A percentile compares a stretch with the other conserved stretches of the same genome.
These are phyloP conservation scores for Polyergus mexicanus DNA, from an alignment of 1,140 invertebrate genomes.

Conservation along the genomic window DNA sequence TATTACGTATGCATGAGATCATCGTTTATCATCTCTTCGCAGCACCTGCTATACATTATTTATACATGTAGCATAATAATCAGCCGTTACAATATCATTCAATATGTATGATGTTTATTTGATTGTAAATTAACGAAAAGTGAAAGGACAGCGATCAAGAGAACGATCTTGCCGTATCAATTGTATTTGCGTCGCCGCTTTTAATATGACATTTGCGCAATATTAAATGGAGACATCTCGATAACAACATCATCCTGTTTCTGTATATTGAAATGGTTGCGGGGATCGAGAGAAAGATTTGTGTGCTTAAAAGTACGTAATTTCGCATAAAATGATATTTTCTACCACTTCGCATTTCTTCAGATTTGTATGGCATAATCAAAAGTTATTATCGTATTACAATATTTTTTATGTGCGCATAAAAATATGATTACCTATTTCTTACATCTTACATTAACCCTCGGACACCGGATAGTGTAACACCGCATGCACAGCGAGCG, in stretches of 20 bases:
- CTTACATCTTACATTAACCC: no score
- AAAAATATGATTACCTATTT: no score
- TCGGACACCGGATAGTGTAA: no score
- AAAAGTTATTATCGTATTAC: background rate
- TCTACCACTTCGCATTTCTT: background rate
- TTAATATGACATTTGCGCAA: conserved; percentile 54
- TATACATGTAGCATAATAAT: conserved; percentile 33
- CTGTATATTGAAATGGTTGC: background rate
- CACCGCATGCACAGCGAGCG: no score
- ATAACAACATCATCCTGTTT: conserved; percentile 32
- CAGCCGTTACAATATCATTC: conserved; percentile 9
- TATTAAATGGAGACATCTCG: conserved; percentile 58
- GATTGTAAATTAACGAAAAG: conserved; percentile 53
- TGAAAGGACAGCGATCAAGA: conserved; percentile 50
- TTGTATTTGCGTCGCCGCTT: conserved; percentile 20
- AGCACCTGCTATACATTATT: conserved; percentile 42
- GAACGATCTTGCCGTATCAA: conserved; percentile 46
- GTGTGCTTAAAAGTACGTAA: background rate
- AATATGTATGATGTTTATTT: conserved; percentile 41
- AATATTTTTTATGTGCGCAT: no score
- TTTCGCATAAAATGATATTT: conserved; percentile 1
- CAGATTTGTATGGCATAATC: background rate
- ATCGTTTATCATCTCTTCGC: conserved; percentile 25
- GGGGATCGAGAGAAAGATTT: background rate
- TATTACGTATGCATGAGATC: background rate